Evolutionary conservation across 2,797 vertebrate genomes (phyloP).

Genomic region (Glossophaga mutica): DNA sequence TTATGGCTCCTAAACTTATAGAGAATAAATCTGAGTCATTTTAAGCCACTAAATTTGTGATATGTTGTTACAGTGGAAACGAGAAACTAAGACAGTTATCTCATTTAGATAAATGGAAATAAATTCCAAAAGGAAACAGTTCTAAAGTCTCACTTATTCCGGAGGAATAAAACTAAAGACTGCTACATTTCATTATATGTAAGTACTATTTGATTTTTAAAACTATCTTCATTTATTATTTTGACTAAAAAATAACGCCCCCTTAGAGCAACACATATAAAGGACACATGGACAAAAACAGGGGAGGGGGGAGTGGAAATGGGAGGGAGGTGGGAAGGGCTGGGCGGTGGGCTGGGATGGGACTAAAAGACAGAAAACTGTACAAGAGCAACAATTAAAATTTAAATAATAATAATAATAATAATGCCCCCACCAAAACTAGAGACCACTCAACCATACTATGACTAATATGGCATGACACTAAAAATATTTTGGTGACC

Average conservation of each 20-base stretch:
- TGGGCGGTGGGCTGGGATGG: too few relatives aligned
- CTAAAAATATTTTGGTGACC: background rate
- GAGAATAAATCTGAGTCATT: background rate
- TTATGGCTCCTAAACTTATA: background rate
- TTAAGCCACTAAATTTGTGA: background rate
- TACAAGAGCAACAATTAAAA: too few relatives aligned
- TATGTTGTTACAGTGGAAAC: background rate
- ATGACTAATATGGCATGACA: background rate
- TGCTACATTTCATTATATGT: background rate
- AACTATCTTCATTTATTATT: background rate
- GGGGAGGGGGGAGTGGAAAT: too few relatives aligned
- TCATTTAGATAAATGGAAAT: background rate
- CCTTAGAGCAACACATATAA: too few relatives aligned
- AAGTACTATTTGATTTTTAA: background rate
- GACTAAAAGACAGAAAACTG: too few relatives aligned
- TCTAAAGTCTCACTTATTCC: background rate
- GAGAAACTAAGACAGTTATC: background rate
- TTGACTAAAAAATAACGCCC: background rate
- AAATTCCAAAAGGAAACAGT: slow-evolving; percentile 4
- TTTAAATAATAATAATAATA: background rate
- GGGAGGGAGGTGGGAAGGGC: too few relatives aligned
- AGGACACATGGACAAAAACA: too few relatives aligned
- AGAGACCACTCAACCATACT: background rate
- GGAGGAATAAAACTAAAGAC: background rate
- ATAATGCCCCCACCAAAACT: background rate